Evolutionary conservation across 2,113 vertebrate genomes (phyloP).

Genomic region (Alosa alosa): DNA sequence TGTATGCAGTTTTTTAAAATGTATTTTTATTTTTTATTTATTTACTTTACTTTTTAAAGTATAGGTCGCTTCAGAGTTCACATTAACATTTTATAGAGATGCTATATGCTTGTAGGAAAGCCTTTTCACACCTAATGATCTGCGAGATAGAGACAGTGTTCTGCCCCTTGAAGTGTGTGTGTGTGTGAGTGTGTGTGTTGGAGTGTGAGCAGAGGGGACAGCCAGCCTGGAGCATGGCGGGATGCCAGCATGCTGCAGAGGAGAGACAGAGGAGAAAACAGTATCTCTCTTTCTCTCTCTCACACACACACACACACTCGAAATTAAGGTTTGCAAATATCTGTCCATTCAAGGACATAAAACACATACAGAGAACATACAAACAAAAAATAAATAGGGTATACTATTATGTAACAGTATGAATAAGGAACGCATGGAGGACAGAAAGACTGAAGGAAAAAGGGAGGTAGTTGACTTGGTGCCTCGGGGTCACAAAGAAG

Average conservation of each 20-base stretch:
- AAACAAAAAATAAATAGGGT: neutral
- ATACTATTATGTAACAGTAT: no score
- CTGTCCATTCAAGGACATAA: neutral
- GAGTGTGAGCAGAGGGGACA: constrained; percentile 31
- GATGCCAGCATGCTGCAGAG: constrained; percentile 51
- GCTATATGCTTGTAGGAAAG: no score
- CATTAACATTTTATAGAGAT: no score
- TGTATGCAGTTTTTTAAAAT: no score
- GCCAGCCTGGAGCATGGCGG: constrained; percentile 40
- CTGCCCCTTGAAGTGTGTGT: neutral
- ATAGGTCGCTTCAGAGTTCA: no score
- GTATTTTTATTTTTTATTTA: no score
- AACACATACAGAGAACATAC: neutral
- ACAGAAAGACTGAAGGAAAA: neutral
- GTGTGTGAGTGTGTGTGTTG: constrained; percentile 17
- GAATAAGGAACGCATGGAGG: no score
- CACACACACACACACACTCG: constrained; percentile 1
- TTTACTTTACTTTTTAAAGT: no score
- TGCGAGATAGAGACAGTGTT: neutral
- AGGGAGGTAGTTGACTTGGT: neutral
- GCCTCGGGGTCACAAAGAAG: neutral
- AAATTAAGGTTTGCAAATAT: no score
- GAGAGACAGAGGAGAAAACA: constrained; percentile 23
- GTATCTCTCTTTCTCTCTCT: constrained; percentile 26
- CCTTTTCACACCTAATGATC: neutral